Evolutionary conservation across 2,113 vertebrate species (phyloP), one percentile per base, ranked within the genome.

Genomic region (Eptatretus burgeri): DNA sequence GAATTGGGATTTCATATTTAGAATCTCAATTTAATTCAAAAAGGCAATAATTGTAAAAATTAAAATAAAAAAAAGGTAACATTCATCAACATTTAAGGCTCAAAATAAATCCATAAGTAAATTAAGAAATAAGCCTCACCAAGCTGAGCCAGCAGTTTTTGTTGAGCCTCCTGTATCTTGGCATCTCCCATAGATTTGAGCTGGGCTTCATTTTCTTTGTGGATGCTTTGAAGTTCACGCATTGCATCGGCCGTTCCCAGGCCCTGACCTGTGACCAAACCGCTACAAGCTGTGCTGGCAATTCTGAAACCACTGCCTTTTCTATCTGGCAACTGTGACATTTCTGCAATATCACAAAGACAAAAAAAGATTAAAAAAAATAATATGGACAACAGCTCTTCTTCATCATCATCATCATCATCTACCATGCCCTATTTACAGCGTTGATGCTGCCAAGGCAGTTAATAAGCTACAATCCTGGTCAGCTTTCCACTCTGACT

Each of bases 101-200:
- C 64, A 66, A 65, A 72, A 71, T 60, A 70, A 41, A 41, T 5
- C 7, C 3, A 41, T 41, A 41, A 41, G n/a, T 41, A 41, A 41
- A 41, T 41, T 5, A 41, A 41, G 2, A 41, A 41, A 5, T 5
- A 41, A 41, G 11, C 68, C 73, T 7, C 76, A 95, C 91, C 85
- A 7, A 98, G 76, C 67, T 87, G 83, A 66, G 76, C 69, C 66
- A 87, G 68, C 66, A 95, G 71, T 64, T 56, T 80, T 14, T 76
- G 72, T 67, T 79, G 89, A 62, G 91, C 86, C 67, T 82, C 74
- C 41, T 81, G 67, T 67, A 98, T 87, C 69, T 95, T 81, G 51
- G 76, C 73, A 27, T 72, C 69, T 62, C 78, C 75, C 83, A 93
- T 79, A 63, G 71, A 74, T 64, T 64, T 75, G 51, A 95, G 73